phyloP scores from a whole-genome alignment of 37 sponge, comb jelly and placozoan genomes.

The Diacarnus erythraeanus region DNA sequence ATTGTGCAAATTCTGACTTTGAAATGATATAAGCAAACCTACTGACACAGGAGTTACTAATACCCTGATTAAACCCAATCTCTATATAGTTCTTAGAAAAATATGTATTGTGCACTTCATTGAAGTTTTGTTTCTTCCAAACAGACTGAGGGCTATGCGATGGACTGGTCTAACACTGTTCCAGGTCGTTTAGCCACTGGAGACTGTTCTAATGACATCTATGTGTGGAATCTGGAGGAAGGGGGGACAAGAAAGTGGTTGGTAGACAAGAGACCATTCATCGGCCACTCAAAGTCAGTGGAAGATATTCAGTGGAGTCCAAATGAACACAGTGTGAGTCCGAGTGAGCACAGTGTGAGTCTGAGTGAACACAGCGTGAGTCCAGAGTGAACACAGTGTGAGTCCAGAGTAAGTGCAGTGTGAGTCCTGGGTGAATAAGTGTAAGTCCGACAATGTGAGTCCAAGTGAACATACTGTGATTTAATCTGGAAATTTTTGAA shows the following conservation, averaged over 20 bases:
- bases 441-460: too few relatives aligned
- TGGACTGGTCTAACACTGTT: slow-evolving; percentile 93
- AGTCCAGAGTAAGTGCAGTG: background rate
- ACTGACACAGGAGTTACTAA: too few relatives aligned
- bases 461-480: too few relatives aligned
- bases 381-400: background rate
- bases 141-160: slow-evolving; percentile 86
- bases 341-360: background rate
- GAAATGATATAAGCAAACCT: too few relatives aligned
- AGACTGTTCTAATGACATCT: slow-evolving; percentile 85
- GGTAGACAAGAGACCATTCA: slow-evolving; percentile 82
- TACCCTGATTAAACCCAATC: too few relatives aligned
- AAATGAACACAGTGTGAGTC: slow-evolving; percentile 87
- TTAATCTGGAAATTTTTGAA: too few relatives aligned
- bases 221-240: slow-evolving; percentile 84
- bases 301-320: slow-evolving; percentile 99
- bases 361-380: background rate
- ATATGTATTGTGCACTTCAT: background rate
- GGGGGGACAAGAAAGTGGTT: slow-evolving; percentile 62
- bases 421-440: background rate
- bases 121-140: too few relatives aligned
- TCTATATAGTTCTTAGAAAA: background rate
- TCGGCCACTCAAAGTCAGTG: slow-evolving; percentile 82
- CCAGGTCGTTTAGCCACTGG: slow-evolving; percentile 89
- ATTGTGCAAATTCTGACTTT: too few relatives aligned